Evolutionary conservation across 1,140 invertebrate species (phyloP), one percentile per base, ranked within the genome.

Genomic region (Papilio dardanus): DNA sequence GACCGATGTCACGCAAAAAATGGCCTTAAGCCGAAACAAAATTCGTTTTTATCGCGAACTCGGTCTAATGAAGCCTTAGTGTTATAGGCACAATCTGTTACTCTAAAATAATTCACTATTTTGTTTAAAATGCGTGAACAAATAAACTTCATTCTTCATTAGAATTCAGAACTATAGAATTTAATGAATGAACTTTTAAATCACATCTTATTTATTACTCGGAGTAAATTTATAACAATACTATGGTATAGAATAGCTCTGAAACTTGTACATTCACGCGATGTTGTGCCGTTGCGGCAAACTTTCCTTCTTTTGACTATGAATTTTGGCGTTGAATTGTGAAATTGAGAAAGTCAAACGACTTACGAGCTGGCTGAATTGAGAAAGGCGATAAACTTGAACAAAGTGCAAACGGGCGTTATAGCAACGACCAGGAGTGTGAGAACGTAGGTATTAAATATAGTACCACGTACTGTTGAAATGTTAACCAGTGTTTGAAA

Each of bases 311-410:
- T 62, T 62, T 62, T 28, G 54, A 62, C 54, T 62, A 24, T 62
- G 54, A 62, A 62, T 62, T 62, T 62, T 62, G 54, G 54, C 54
- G 54, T 62, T 62, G 54, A 62, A 62, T 62, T 62, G 54, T 28
- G 54, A 62, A 62, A 30, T 62, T 62, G 54, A 62, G 54, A 62
- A 62, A 62, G 54, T 62, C 54, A 62, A 62, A 62, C 54, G 54
- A 62, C 54, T 62, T 62, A 62, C 54, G 54, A 62, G 54, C 54
- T 28, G 10, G 54, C 54, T 62, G 54, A 62, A 62, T 62, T 62
- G 54, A 62, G 24, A 62, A 62, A 28, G 54, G 24, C 54, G 21
- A 62, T 62, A 62, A 62, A 62, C 54, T 62, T 28, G 54, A 62
- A 62, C 54, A 62, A 62, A 62, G 54, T 62, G 54, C 54, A 62